Conservation (phyloP, 2,888 invertebrate genomes). For the Cheiracanthium punctorium region DNA sequence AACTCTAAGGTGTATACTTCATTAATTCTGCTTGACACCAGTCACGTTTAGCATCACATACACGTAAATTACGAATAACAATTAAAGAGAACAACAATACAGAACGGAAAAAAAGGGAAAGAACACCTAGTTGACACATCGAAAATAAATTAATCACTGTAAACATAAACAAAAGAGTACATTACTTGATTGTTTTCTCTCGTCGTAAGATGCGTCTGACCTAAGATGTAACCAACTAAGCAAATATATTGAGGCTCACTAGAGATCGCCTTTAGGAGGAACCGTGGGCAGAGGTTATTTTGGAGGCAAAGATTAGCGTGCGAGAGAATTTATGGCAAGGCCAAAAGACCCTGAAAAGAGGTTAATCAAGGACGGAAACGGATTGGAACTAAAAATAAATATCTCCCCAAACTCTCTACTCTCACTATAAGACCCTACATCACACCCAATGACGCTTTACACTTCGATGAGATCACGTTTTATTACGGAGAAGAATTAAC, state of each 20-base stretch:
- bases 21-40: no score
- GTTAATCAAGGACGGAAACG: slow-evolving; percentile 54
- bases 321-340: slow-evolving; percentile 60
- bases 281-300: slow-evolving; percentile 65
- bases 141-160: not conserved
- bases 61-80: no score
- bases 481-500: not conserved
- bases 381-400: slow-evolving; percentile 59
- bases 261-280: slow-evolving; percentile 21
- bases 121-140: not conserved
- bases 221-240: slow-evolving; percentile 32
- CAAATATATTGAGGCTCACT: slow-evolving; percentile 14
- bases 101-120: not conserved
- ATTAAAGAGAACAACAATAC: not conserved
- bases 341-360: slow-evolving; percentile 37
- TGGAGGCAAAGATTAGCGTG: slow-evolving; percentile 62
- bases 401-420: slow-evolving; percentile 29
- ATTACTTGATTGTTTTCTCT: slow-evolving; percentile 18
- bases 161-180: slow-evolving; percentile 29
- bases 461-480: not conserved
- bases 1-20: no score
- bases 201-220: slow-evolving; percentile 30
- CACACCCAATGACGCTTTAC: not conserved
- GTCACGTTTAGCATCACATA: no score
- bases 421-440: slow-evolving; percentile 37